A percentile compares a stretch with the other conserved stretches of the same genome.
These are phyloP conservation scores for Drosophila funebris DNA, from an alignment of 1,140 invertebrate genomes.

Conservation along the genomic window DNA sequence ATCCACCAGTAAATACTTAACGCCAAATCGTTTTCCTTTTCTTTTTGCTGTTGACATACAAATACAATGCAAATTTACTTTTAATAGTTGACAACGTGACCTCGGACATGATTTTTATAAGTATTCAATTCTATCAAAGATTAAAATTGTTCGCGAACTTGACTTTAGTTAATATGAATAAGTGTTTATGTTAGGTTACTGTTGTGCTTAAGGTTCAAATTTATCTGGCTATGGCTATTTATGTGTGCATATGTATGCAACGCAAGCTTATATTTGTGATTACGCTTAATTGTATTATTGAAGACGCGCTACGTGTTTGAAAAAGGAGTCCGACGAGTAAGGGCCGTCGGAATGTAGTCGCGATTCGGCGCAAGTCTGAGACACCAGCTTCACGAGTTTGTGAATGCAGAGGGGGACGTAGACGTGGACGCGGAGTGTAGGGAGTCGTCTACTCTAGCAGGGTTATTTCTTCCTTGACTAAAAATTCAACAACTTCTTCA, in stretches of 20 bases:
- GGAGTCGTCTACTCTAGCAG: slow-evolving; percentile 86
- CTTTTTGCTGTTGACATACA: slow-evolving; percentile 82
- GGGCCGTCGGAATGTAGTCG: slow-evolving; percentile 22
- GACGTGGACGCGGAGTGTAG: background rate
- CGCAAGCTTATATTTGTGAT: slow-evolving; percentile 23
- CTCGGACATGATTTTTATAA: slow-evolving; percentile 37
- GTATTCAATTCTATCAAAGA: slow-evolving; percentile 44
- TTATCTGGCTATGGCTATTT: slow-evolving; percentile 15
- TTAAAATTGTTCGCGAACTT: slow-evolving; percentile 48
- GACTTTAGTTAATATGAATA: slow-evolving; percentile 22
- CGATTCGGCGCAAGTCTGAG: slow-evolving; percentile 42
- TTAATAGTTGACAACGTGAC: slow-evolving; percentile 58
- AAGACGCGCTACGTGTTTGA: slow-evolving; percentile 25
- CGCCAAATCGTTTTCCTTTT: slow-evolving; percentile 75
- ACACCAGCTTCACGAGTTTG: slow-evolving; percentile 50
- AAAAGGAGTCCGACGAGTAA: slow-evolving; percentile 9
- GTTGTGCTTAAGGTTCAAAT: slow-evolving; percentile 43
- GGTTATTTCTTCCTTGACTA: slow-evolving; percentile 97
- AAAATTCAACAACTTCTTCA: slow-evolving; percentile 98
- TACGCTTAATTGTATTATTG: slow-evolving; percentile 26
- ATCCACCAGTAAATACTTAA: slow-evolving; percentile 26
- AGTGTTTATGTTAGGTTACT: slow-evolving; percentile 33
- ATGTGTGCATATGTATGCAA: slow-evolving; percentile 35
- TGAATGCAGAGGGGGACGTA: slow-evolving; percentile 29
- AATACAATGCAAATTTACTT: slow-evolving; percentile 79